phyloP scores from a whole-genome alignment of 2,113 vertebrate genomes.

The Bufo gargarizans region DNA sequence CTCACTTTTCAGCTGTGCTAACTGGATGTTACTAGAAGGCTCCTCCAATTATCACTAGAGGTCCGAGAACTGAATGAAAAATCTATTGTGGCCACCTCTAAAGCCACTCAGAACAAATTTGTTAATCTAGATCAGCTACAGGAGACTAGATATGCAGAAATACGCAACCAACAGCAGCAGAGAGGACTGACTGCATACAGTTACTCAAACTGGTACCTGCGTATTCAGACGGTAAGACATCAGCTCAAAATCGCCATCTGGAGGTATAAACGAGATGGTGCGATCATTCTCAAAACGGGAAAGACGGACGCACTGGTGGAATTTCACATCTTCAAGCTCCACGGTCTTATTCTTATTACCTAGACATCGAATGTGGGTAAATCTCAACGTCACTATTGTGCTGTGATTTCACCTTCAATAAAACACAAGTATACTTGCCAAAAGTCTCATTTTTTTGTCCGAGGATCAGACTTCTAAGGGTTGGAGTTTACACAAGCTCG shows the following conservation, averaged over 20 bases:
- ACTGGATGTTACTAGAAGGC: too few relatives aligned
- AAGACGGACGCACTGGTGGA: conserved; percentile 92
- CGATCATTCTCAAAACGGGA: conserved; percentile 91
- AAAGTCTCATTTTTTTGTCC: background rate
- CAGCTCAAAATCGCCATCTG: conserved; percentile 91
- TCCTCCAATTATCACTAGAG: too few relatives aligned
- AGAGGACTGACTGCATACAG: background rate
- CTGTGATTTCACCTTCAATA: background rate
- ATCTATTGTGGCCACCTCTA: too few relatives aligned
- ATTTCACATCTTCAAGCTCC: conserved; percentile 92
- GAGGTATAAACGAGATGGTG: conserved; percentile 93
- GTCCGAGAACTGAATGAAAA: too few relatives aligned
- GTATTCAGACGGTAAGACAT: conserved; percentile 95
- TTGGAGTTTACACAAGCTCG: background rate
- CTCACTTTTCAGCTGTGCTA: background rate
- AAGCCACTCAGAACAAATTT: too few relatives aligned
- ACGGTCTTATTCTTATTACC: conserved; percentile 90
- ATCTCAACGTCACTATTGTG: background rate
- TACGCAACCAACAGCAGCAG: background rate
- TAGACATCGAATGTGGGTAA: conserved; percentile 59
- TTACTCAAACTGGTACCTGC: conserved; percentile 70
- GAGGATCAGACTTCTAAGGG: background rate
- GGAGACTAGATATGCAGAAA: background rate
- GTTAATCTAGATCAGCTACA: background rate
- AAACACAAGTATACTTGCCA: background rate